phyloP scores from a whole-genome alignment of 2,797 vertebrate genomes.

The Prionace glauca region DNA sequence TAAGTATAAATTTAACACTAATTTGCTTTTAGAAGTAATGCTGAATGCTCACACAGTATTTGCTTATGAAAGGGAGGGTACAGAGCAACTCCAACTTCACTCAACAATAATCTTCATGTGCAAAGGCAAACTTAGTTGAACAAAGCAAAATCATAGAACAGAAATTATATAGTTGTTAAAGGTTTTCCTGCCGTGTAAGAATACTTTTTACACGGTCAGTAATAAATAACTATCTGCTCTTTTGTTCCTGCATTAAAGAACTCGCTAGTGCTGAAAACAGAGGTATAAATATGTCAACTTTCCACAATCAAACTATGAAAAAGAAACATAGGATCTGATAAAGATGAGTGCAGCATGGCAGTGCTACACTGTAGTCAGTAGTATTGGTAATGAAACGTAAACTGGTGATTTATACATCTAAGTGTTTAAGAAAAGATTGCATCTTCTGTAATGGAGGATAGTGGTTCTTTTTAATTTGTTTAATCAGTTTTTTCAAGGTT shows the following conservation, averaged over 20 bases:
- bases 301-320: not conserved
- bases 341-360: not conserved
- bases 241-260: not conserved
- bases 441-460: not conserved
- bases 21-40: not conserved
- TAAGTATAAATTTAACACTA: not conserved
- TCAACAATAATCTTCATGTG: not conserved
- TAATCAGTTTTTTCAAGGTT: not conserved
- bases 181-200: not conserved
- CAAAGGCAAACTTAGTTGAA: not conserved
- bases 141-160: not conserved
- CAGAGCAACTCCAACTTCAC: not conserved
- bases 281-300: conserved; percentile 27
- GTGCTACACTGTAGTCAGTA: not conserved
- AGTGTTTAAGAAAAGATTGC: not conserved
- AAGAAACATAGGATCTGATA: not conserved
- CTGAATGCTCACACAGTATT: not conserved
- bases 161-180: not conserved
- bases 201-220: not conserved
- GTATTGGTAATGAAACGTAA: not conserved
- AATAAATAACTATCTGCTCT: not conserved
- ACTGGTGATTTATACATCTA: not conserved
- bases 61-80: not conserved
- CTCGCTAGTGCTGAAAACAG: not conserved
- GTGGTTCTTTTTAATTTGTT: not conserved